Evolutionary conservation across 2,888 invertebrate species (phyloP), one percentile per base, ranked within the genome.

Genomic region (Prenolepis imparis): DNA sequence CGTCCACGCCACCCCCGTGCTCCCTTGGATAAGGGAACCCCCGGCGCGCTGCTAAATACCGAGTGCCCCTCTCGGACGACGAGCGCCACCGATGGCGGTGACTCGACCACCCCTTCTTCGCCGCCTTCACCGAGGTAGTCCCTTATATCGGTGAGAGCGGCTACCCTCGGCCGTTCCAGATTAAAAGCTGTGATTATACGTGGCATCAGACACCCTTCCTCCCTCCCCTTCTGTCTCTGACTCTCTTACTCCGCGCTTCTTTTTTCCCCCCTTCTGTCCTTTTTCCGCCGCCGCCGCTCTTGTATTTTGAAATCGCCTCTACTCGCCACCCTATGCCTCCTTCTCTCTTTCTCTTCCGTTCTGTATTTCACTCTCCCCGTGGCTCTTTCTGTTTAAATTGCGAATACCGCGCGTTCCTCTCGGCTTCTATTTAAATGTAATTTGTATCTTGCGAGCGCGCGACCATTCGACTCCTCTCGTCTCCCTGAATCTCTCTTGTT

Each of bases 371-470:
- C 84, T 81, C 85, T 73, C 67, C 63, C 80, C 67, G 52, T 41
- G 72, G 64, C 83, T 83, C 74, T 83, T 83, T 83, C 77, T 85
- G 92, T 92, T 93, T 91, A 95, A 95, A 95, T 94, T 95, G 93
- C 94, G 92, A 94, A 94, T 94, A 89, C 94, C 93, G 80, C 83
- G 91, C 94, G 93, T 94, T 93, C 94, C 94, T 80, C 78, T 91
- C 92, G 91, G 90, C 91, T 94, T 93, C 94, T 94, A 93, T 94
- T 94, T 93, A 92, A 93, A 94, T 93, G 93, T 93, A 94, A 94
- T 94, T 94, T 94, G 94, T 94, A 94, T 93, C 92, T 90, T 90
- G 81, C 87, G 86, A 86, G 86, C 52, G 86, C 90, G 86, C 90
- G 83, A 87, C 84, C 85, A 59, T 82, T 78, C 81, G 67, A 48